Conservation (phyloP, 2,797 vertebrate species). For the Pelobates cultripes region DNA sequence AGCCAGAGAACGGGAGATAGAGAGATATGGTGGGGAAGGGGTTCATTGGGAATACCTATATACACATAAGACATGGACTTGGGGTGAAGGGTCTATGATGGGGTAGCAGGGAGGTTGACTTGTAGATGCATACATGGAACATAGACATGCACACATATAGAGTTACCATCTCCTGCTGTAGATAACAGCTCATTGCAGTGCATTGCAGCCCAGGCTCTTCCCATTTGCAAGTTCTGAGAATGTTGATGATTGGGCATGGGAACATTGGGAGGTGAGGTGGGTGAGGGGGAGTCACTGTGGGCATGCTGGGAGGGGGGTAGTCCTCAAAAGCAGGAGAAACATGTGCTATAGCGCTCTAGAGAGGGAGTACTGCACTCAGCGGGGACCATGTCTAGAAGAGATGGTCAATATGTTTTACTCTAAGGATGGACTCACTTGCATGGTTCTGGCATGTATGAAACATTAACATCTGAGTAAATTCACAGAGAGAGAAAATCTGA, state of each 20-base stretch:
- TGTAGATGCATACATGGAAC: background rate
- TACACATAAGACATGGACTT: background rate
- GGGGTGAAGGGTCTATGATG: background rate
- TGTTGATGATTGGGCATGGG: conserved; percentile 26
- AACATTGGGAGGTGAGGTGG: conserved; percentile 29
- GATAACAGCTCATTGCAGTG: conserved; percentile 21
- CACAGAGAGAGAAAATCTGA: no score
- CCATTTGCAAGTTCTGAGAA: conserved; percentile 29
- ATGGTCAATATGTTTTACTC: no score
- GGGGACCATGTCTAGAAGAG: no score
- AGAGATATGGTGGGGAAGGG: background rate
- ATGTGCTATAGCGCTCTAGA: background rate
- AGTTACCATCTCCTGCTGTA: conserved; percentile 17
- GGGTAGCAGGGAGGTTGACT: background rate
- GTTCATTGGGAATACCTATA: background rate
- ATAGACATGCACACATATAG: conserved; percentile 8
- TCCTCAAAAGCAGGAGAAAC: conserved; percentile 25
- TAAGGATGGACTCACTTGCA: no score
- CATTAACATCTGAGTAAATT: no score
- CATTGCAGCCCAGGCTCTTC: conserved; percentile 9
- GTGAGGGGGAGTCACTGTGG: conserved; percentile 18
- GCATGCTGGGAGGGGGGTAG: conserved; percentile 34
- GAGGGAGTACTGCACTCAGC: background rate
- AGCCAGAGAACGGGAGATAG: background rate
- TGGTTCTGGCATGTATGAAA: no score